Percentiles rank a stretch among this genome's conserved stretches.
Conservation (phyloP, 2,797 vertebrate genomes). For the Poecile montanus region DNA sequence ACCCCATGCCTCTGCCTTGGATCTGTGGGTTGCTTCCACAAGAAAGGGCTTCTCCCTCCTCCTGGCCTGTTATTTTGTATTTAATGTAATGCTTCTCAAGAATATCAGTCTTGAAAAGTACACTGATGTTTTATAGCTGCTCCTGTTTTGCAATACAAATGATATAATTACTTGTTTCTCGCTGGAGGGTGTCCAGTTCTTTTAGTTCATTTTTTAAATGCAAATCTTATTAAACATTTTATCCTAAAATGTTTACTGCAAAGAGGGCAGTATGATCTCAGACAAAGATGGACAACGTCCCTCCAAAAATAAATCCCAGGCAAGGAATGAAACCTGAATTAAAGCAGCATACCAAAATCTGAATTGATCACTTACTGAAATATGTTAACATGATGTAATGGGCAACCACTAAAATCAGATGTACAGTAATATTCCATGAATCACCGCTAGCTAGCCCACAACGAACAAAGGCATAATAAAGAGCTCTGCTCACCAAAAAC, state of each 20-base stretch:
- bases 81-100: slow-evolving; percentile 68
- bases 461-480: slow-evolving; percentile 63
- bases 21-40: slow-evolving; percentile 19
- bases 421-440: slow-evolving; percentile 76
- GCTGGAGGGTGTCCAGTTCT: slow-evolving; percentile 78
- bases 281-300: slow-evolving; percentile 76
- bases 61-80: slow-evolving; percentile 57
- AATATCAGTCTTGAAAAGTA: slow-evolving; percentile 76
- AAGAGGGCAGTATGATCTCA: slow-evolving; percentile 65
- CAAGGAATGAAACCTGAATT: slow-evolving; percentile 75
- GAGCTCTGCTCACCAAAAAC: slow-evolving; percentile 50
- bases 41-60: slow-evolving; percentile 50
- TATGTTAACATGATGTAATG: slow-evolving; percentile 77
- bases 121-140: slow-evolving; percentile 70
- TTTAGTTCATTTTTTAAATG: slow-evolving; percentile 82
- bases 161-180: slow-evolving; percentile 80
- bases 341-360: slow-evolving; percentile 65
- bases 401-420: slow-evolving; percentile 72
- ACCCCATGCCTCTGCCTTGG: neutral
- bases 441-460: slow-evolving; percentile 67
- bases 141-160: slow-evolving; percentile 83
- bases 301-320: slow-evolving; percentile 72
- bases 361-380: slow-evolving; percentile 81
- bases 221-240: slow-evolving; percentile 83
- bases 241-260: slow-evolving; percentile 79